Evolutionary conservation across 2,797 vertebrate genomes (phyloP), one percentile per base, ranked within the genome.

Genomic region (Crenuchus spilurus): DNA sequence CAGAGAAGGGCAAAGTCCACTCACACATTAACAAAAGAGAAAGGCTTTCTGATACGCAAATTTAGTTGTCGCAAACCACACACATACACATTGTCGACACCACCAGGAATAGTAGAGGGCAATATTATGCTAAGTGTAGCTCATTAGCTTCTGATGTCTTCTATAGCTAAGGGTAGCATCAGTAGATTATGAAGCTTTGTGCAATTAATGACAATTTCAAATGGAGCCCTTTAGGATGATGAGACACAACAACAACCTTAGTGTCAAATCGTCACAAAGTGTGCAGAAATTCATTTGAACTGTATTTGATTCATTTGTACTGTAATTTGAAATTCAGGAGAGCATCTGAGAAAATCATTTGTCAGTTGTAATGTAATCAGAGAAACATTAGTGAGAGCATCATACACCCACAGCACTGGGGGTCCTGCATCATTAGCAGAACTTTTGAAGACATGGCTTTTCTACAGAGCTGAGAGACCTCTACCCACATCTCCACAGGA

Each of bases 241-340:
- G 72, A 86, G 86, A 89, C 84, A 83, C 83, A 81, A 61, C 79
- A 73, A 86, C 75, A 72, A 80, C 86, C 82, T 80, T 80, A 80
- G 78, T 83, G 81, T 85, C 82, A 79, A 61, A 72, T 74, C 79
- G 84, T 81, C 84, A 82, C 82, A 26, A 81, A 67, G 86, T 80
- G 83, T 77, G 71, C 37, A 72, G 82, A 60, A 78, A 76, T 52
- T 74, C 67, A 54, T 24, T 26, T 6, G 46, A 31, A 35, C 28
- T 55, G 46, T 69, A 42, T 18, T n/a, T n/a, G n/a, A 76, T 52
- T 74, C 67, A 54, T 24, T 26, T 6, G 46, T 20, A 35, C 28
- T 55, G 46, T 69, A 42, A n/a, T n/a, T 18, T n/a, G 39, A 22
- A 18, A 33, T 49, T 49, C 16, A 48, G 7, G 4, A 48, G 46